These are phyloP conservation scores for Toxotes lorentzi DNA, from an alignment of 2,797 vertebrate species.

Conservation along the genomic window DNA sequence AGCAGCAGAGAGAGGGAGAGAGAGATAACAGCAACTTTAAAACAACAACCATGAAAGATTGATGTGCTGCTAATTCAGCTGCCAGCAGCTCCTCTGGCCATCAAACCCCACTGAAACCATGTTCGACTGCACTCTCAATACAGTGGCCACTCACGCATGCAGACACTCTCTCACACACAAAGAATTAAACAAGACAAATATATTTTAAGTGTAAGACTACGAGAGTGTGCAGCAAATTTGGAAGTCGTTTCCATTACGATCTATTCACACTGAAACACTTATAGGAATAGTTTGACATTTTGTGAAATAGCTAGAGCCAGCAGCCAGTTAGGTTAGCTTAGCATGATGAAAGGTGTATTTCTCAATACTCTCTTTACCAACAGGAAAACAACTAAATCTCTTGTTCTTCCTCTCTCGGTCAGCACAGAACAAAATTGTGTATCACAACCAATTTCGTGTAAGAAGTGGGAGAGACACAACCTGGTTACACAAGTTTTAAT, in stretches of 20 bases:
- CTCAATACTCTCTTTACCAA: neutral
- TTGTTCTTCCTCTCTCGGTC: neutral
- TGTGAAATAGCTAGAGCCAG: neutral
- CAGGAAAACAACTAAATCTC: neutral
- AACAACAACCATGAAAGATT: constrained; percentile 53
- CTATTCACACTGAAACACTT: neutral
- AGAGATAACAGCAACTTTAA: constrained; percentile 41
- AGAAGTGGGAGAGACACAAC: neutral
- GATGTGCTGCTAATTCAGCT: constrained; percentile 51
- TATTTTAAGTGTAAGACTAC: too few species aligned
- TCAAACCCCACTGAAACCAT: constrained; percentile 12
- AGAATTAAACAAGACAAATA: too few species aligned
- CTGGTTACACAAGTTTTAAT: neutral
- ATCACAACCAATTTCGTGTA: neutral
- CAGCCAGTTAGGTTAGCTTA: neutral
- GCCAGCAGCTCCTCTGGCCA: constrained; percentile 36
- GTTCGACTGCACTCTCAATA: constrained; percentile 21
- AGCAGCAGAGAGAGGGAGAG: neutral
- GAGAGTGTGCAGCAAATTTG: too few species aligned
- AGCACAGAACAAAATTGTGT: neutral
- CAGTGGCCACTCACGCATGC: neutral
- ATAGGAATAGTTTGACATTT: neutral
- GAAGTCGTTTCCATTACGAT: too few species aligned
- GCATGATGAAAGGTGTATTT: neutral
- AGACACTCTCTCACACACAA: neutral